These are phyloP conservation scores for Pseudococcus viburni DNA, from an alignment of 2,888 invertebrate genomes.

Conservation along the genomic window DNA sequence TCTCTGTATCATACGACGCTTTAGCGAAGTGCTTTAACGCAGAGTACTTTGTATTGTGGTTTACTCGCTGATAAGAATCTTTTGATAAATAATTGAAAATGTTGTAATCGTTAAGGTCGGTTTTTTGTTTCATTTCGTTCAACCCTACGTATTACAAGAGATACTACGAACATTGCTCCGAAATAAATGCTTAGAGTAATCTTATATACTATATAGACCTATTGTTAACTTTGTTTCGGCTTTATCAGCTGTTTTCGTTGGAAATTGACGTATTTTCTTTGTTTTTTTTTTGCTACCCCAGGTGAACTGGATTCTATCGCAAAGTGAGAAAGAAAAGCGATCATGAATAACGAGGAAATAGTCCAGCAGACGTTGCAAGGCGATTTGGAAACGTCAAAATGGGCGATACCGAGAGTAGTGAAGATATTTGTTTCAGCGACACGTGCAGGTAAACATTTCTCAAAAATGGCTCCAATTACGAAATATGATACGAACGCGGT, in stretches of 20 bases:
- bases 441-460: constrained; percentile 71
- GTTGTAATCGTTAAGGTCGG: constrained; percentile 8
- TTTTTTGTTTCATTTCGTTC: not conserved
- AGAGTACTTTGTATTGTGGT: constrained; percentile 16
- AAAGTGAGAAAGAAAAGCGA: constrained; percentile 68
- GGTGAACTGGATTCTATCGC: not conserved
- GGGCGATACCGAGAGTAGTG: constrained; percentile 72
- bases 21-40: not conserved
- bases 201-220: not conserved
- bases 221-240: not conserved
- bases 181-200: not conserved
- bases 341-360: constrained; percentile 73
- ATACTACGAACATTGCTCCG: not conserved
- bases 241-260: not conserved
- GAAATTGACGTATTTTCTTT: not conserved
- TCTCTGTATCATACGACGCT: not conserved
- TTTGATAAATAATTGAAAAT: constrained; percentile 44
- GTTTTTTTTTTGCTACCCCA: not conserved
- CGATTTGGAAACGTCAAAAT: constrained; percentile 71
- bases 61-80: constrained; percentile 40
- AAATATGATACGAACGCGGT: not conserved
- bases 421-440: constrained; percentile 73
- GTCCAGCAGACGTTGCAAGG: constrained; percentile 73
- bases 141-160: not conserved
- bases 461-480: not conserved